Percentiles rank a stretch among this genome's conserved stretches.
These are phyloP conservation scores for Calosoma granatense DNA, from an alignment of 1,140 invertebrate genomes.

Conservation along the genomic window DNA sequence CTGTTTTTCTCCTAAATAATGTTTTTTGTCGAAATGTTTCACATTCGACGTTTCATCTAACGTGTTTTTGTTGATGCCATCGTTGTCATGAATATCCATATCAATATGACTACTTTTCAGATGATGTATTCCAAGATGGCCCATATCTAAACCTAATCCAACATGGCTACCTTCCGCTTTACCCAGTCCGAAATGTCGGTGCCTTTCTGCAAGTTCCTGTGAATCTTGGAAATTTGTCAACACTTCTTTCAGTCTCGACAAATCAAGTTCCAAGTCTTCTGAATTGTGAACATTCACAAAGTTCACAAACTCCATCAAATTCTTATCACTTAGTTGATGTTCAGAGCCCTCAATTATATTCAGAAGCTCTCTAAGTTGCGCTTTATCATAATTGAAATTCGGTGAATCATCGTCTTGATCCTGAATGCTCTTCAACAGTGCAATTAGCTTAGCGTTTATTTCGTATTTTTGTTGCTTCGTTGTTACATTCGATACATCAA, in stretches of 20 bases:
- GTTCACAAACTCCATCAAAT: slow-evolving; percentile 25
- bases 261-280: slow-evolving; percentile 23
- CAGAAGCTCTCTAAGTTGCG: slow-evolving; percentile 19
- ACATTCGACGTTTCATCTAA: not conserved
- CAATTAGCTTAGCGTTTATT: slow-evolving; percentile 19
- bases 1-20: slow-evolving; percentile 23
- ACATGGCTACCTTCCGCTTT: slow-evolving; percentile 7
- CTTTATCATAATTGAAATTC: slow-evolving; percentile 19
- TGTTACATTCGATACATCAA: slow-evolving; percentile 10
- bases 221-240: slow-evolving; percentile 18
- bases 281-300: slow-evolving; percentile 22
- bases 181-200: slow-evolving; percentile 21
- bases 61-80: not conserved
- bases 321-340: slow-evolving; percentile 20
- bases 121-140: slow-evolving; percentile 16
- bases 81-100: slow-evolving; percentile 19
- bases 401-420: slow-evolving; percentile 12
- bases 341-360: slow-evolving; percentile 19
- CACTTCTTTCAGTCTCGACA: slow-evolving; percentile 20
- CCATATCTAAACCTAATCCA: slow-evolving; percentile 21
- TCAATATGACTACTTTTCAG: slow-evolving; percentile 24
- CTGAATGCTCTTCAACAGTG: slow-evolving; percentile 21
- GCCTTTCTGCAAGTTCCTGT: slow-evolving; percentile 17
- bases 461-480: slow-evolving; percentile 15
- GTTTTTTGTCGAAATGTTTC: slow-evolving; percentile 5